Evolutionary conservation across 2,113 vertebrate species (phyloP).

Genomic region (Prunella fulvescens): DNA sequence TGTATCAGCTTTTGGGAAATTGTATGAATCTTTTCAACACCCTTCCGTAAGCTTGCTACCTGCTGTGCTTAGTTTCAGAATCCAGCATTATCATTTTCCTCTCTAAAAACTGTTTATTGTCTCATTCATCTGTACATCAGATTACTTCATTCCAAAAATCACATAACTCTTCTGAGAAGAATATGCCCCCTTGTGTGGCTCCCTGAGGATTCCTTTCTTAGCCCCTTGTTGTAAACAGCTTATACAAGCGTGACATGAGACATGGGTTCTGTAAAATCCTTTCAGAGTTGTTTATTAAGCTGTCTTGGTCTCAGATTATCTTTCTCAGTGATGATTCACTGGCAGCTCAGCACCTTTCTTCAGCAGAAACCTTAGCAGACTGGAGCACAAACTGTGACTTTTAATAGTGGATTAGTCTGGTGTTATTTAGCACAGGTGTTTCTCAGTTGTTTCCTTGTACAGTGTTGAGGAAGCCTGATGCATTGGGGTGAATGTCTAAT

Average conservation of each 20-base stretch:
- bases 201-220: not conserved
- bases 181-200: not conserved
- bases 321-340: not conserved
- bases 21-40: not conserved
- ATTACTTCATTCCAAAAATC: slow-evolving; percentile 31
- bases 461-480: not conserved
- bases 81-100: not conserved
- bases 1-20: slow-evolving; percentile 10
- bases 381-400: not conserved
- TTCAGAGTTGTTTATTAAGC: slow-evolving; percentile 35
- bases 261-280: not conserved
- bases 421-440: not conserved
- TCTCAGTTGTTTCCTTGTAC: not conserved
- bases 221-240: not conserved
- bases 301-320: slow-evolving; percentile 13
- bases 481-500: not conserved
- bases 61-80: slow-evolving; percentile 43
- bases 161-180: not conserved
- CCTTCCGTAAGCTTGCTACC: not conserved
- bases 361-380: not conserved
- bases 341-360: not conserved
- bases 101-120: slow-evolving; percentile 29
- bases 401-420: not conserved
- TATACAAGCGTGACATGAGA: not conserved
- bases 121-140: slow-evolving; percentile 3